These are phyloP conservation scores for Hypotaenidia okinawae DNA, from an alignment of 2,797 vertebrate species.

Conservation along the genomic window DNA sequence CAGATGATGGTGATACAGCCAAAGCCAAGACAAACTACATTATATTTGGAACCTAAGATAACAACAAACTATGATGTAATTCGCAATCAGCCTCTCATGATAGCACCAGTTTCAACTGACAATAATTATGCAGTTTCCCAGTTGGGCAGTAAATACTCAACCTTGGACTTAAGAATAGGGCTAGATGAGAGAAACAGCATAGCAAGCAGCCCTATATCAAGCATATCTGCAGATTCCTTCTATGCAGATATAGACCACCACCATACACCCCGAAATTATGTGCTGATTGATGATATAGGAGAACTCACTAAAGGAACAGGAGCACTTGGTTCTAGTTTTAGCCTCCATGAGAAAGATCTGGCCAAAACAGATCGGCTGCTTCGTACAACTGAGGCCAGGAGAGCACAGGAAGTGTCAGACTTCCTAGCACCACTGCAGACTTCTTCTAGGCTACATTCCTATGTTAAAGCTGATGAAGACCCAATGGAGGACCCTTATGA, in stretches of 20 bases:
- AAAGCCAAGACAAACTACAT: constrained; percentile 87
- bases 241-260: constrained; percentile 96
- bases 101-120: constrained; percentile 93
- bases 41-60: constrained; percentile 96
- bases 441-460: constrained; percentile 89
- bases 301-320: constrained; percentile 93
- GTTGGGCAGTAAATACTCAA: constrained; percentile 91
- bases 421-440: constrained; percentile 89
- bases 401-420: constrained; percentile 93
- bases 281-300: constrained; percentile 96
- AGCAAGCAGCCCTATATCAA: constrained; percentile 97
- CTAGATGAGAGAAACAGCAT: constrained; percentile 94
- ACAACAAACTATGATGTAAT: constrained; percentile 95
- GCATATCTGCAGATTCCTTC: constrained; percentile 97
- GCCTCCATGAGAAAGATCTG: constrained; percentile 93
- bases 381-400: constrained; percentile 88
- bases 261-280: constrained; percentile 91
- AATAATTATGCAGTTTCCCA: constrained; percentile 89
- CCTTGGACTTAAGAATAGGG: constrained; percentile 92
- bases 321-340: constrained; percentile 88
- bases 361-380: constrained; percentile 93
- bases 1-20: constrained; percentile 93
- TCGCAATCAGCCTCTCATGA: constrained; percentile 93
- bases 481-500: constrained; percentile 99
- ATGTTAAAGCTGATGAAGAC: constrained; percentile 95